These are phyloP conservation scores for Agonopterix subpropinquella DNA, from an alignment of 2,888 invertebrate genomes.

Conservation along the genomic window DNA sequence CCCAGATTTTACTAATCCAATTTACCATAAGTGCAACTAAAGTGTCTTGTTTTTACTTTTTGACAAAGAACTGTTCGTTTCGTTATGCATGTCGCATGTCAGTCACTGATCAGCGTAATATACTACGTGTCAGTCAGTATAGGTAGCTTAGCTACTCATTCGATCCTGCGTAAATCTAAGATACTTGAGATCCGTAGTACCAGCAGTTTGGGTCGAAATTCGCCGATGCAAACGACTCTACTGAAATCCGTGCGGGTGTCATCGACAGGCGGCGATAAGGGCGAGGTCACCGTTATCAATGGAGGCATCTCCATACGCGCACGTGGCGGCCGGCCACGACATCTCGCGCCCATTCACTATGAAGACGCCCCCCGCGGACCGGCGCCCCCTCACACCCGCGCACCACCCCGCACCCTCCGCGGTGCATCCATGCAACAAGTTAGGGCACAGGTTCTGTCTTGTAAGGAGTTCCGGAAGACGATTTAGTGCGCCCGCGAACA, in stretches of 20 bases:
- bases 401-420: conserved; percentile 44
- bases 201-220: conserved; percentile 2
- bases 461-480: conserved; percentile 54
- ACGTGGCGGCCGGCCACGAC: conserved; percentile 68
- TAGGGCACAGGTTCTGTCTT: conserved; percentile 61
- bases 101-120: too few relatives aligned
- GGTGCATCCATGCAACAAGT: conserved; percentile 75
- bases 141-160: too few relatives aligned
- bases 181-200: background rate
- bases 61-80: too few relatives aligned
- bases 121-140: too few relatives aligned
- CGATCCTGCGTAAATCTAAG: too few relatives aligned
- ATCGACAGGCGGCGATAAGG: conserved; percentile 61
- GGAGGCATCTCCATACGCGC: conserved; percentile 72
- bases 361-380: conserved; percentile 47
- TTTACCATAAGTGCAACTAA: too few relatives aligned
- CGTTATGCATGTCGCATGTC: too few relatives aligned
- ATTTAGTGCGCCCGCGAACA: conserved; percentile 25
- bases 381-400: conserved; percentile 26
- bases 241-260: conserved; percentile 33
- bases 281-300: conserved; percentile 72
- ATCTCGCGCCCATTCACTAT: conserved; percentile 75
- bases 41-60: too few relatives aligned
- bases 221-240: background rate
- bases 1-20: too few relatives aligned